Base-by-base conservation (phyloP, 2,113 vertebrate genomes). In the Xenopus laevis region DNA sequence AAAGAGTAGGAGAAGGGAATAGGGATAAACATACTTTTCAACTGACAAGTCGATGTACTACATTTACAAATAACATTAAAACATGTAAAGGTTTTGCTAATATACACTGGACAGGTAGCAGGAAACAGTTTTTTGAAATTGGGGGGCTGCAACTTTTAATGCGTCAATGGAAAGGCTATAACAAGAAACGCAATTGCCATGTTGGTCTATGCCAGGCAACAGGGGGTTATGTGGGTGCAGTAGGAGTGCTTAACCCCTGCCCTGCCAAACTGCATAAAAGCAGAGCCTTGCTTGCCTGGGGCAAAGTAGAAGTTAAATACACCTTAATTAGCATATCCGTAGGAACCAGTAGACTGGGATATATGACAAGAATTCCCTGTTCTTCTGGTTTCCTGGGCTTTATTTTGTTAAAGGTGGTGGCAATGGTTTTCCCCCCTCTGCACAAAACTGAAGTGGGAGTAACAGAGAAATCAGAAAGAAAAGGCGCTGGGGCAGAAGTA, bases 401-500 rank as follows among this genome's bases (percentile, higher is more conserved):
- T 1, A 0, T 68, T 50, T 82, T 40, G 44, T 66, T 72, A 63
- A 72, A 27, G 50, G 47, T 58, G 67, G 52, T 81, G 72, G 82
- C 73, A 79, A 71, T 79, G 11, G 11, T 50, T 55, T 18, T 7
- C 53, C 66, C 23, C 58, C 72, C 10, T 40, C 78, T 57, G 65
- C 20, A 70, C 78, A 79, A 45, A 86, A 75, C 27, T 63, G 67
- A 72, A 61, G 23, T 63, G 57, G 74, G 75, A 59, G 82, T 78
- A 81, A 73, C 30, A 58, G 61, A 77, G 83, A 81, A 83, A 84
- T 82, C 33, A 68, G 79, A 68, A 76, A 81, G 82, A 47, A 18
- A 68, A 80, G 57, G 15, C 53, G 15, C 53, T 74, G 71, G 84
- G 62, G 79, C 87, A 86, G 83, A 85, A 81, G 74, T 77, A 75